Conservation (phyloP, 2,113 vertebrate species). For the Crotalus horridus region DNA sequence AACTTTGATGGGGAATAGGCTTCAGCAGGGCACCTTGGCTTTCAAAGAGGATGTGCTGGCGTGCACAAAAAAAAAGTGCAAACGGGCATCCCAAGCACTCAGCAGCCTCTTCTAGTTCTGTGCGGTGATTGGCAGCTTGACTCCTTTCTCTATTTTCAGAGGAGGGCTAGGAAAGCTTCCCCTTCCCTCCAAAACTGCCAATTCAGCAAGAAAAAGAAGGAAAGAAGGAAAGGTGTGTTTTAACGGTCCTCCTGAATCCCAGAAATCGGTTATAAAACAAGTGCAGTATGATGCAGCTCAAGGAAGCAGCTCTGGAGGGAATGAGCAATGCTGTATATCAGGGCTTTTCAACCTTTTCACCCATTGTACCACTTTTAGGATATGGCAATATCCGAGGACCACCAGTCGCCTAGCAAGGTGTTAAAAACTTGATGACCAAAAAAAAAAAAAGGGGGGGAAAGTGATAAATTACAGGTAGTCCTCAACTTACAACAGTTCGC, state of each 20-base stretch:
- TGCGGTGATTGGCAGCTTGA: conserved; percentile 61
- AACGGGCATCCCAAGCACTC: conserved; percentile 61
- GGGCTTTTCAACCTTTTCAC: no score
- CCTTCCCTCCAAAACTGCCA: not conserved
- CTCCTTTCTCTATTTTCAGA: conserved; percentile 34
- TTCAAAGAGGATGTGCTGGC: conserved; percentile 73
- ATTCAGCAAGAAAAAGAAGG: not conserved
- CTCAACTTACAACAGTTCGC: no score
- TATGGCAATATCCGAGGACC: no score
- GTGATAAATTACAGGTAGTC: no score
- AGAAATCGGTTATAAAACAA: not conserved
- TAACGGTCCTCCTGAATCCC: not conserved
- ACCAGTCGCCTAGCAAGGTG: no score
- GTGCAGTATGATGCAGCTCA: not conserved
- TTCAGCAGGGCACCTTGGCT: conserved; percentile 70
- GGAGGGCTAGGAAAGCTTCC: conserved; percentile 44
- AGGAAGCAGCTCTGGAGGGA: no score
- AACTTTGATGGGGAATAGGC: conserved; percentile 57
- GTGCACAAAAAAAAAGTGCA: conserved; percentile 62
- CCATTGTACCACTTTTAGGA: no score
- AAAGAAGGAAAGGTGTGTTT: not conserved
- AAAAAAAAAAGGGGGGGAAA: no score
- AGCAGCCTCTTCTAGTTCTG: conserved; percentile 63
- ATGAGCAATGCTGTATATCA: no score
- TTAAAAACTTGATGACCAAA: no score